A percentile compares a stretch with the other conserved stretches of the same genome.
These are phyloP conservation scores for Sphaeramia orbicularis DNA, from an alignment of 2,797 vertebrate species.

Conservation along the genomic window DNA sequence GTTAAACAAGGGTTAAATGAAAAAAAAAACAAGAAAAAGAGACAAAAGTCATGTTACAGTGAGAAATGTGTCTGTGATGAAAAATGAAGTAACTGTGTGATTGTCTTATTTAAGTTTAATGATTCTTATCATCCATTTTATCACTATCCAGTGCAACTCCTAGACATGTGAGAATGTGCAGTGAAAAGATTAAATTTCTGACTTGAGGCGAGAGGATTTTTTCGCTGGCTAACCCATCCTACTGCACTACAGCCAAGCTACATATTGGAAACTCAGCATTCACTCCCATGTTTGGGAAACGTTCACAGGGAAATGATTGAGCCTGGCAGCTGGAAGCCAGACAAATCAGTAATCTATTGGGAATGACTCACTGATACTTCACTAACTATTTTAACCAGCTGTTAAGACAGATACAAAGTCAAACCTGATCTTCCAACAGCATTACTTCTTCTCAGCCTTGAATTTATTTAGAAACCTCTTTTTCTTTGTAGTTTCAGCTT, in stretches of 20 bases:
- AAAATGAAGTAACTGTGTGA: too few relatives aligned
- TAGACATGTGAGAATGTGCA: too few relatives aligned
- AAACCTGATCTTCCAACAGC: background rate
- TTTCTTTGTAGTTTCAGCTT: background rate
- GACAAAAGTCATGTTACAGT: too few relatives aligned
- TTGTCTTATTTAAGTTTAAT: too few relatives aligned
- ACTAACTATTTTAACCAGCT: conserved; percentile 2
- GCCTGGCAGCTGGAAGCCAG: conserved; percentile 52
- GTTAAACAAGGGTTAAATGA: too few relatives aligned
- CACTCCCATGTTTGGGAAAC: conserved; percentile 35
- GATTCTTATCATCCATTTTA: too few relatives aligned
- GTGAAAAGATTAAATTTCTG: too few relatives aligned
- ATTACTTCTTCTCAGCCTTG: background rate
- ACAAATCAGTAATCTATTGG: conserved; percentile 41
- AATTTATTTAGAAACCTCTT: background rate
- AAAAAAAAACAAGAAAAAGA: too few relatives aligned
- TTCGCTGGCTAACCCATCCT: conserved; percentile 12
- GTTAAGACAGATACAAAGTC: background rate
- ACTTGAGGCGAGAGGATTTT: background rate
- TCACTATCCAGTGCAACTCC: too few relatives aligned
- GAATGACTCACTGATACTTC: conserved; percentile 21
- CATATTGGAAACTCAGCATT: conserved; percentile 22
- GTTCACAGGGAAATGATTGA: conserved; percentile 45
- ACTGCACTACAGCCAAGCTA: background rate
- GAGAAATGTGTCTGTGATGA: too few relatives aligned